Conservation (phyloP, 2,113 vertebrate genomes). For the Heteronetta atricapilla region DNA sequence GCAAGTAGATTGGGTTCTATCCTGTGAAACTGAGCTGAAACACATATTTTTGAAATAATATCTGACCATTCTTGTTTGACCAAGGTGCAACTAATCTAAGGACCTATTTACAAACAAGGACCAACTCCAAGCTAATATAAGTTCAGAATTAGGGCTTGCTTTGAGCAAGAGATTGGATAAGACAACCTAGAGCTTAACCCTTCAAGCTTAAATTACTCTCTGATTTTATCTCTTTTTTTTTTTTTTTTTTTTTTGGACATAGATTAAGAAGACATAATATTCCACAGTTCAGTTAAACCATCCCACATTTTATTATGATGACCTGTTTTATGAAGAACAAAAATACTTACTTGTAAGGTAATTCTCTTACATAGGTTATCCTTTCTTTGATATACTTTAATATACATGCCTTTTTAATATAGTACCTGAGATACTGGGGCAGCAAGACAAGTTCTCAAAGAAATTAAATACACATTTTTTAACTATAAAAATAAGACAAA, state of each 20-base stretch:
- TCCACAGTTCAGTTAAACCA: neutral
- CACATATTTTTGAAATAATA: neutral
- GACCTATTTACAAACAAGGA: too few species aligned
- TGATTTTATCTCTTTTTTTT: neutral
- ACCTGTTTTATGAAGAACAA: neutral
- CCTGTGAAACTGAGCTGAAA: neutral
- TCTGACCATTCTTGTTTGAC: neutral
- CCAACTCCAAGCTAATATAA: neutral
- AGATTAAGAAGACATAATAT: neutral
- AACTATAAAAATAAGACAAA: neutral
- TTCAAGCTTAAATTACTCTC: neutral
- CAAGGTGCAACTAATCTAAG: neutral
- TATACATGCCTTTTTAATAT: neutral
- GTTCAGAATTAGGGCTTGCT: neutral
- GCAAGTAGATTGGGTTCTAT: neutral
- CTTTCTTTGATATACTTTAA: neutral
- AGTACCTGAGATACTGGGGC: neutral
- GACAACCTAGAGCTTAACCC: fast-evolving
- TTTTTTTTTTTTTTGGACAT: neutral
- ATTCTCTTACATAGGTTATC: neutral
- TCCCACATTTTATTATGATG: neutral
- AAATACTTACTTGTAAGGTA: neutral
- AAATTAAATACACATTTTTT: neutral
- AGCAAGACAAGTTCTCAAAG: neutral
- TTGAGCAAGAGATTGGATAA: neutral